phyloP scores from a whole-genome alignment of 2,888 invertebrate species.

The Callyntrura guangdongensis region DNA sequence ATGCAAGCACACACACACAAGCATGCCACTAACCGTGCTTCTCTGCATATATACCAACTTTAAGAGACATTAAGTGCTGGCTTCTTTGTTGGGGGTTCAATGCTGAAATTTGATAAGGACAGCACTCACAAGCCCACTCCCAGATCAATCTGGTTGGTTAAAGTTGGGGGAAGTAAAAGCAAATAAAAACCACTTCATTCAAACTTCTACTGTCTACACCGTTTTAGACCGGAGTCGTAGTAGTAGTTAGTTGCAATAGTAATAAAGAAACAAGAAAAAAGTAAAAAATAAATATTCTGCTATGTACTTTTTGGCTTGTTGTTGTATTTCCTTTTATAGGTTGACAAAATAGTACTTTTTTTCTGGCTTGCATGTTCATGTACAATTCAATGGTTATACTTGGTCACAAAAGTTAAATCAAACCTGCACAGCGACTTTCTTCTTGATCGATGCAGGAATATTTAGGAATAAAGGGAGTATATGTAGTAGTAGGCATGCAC shows the following conservation, averaged over 20 bases:
- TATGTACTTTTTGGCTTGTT: background rate
- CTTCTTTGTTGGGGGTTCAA: slow-evolving; percentile 55
- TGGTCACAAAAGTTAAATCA: background rate
- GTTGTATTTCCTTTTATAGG: slow-evolving; percentile 31
- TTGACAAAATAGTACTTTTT: slow-evolving; percentile 26
- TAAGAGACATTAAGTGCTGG: slow-evolving; percentile 54
- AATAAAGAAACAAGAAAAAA: slow-evolving; percentile 1
- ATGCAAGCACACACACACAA: slow-evolving; percentile 31
- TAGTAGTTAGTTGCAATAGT: background rate
- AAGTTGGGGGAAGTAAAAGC: slow-evolving; percentile 65
- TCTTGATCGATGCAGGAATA: slow-evolving; percentile 9
- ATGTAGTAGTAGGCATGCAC: background rate
- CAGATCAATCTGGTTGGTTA: slow-evolving; percentile 78
- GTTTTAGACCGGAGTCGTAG: slow-evolving; percentile 25
- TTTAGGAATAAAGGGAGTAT: background rate
- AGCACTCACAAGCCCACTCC: slow-evolving; percentile 75
- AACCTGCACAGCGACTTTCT: background rate
- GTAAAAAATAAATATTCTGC: slow-evolving; percentile 7
- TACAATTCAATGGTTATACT: background rate
- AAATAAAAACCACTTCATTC: slow-evolving; percentile 73
- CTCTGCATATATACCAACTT: background rate
- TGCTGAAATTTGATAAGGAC: slow-evolving; percentile 76
- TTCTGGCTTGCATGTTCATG: background rate
- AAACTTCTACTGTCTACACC: slow-evolving; percentile 39
- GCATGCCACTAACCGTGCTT: too few species aligned